Percentiles rank a stretch among this genome's conserved stretches.
Evolutionary conservation across 2,113 vertebrate genomes (phyloP).

Genomic region (Trematomus loennbergii): DNA sequence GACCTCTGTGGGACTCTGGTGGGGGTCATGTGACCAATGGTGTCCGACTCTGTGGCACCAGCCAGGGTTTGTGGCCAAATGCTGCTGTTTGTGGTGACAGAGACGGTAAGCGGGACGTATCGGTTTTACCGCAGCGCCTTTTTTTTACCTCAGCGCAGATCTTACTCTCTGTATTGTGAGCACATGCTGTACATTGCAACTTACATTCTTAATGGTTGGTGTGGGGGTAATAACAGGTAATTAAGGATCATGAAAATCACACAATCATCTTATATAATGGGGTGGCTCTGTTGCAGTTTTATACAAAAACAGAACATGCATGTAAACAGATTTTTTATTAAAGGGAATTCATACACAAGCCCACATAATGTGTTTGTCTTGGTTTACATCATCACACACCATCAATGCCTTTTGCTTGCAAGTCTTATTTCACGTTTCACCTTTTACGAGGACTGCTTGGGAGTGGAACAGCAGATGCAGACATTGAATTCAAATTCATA

Average conservation of each 20-base stretch:
- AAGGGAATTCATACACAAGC: slow-evolving; percentile 45
- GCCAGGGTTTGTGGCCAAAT: slow-evolving; percentile 71
- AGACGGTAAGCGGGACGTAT: slow-evolving; percentile 69
- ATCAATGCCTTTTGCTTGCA: slow-evolving; percentile 58
- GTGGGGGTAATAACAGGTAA: slow-evolving; percentile 32
- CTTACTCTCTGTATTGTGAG: slow-evolving; percentile 9
- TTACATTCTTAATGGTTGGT: slow-evolving; percentile 12
- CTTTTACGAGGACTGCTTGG: slow-evolving; percentile 70
- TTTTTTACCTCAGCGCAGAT: slow-evolving; percentile 50
- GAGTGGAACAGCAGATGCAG: slow-evolving; percentile 82
- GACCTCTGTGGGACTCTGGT: slow-evolving; percentile 65
- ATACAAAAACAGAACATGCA: slow-evolving; percentile 57
- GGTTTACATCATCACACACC: slow-evolving; percentile 68
- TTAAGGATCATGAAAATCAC: slow-evolving; percentile 37
- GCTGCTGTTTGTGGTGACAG: slow-evolving; percentile 70
- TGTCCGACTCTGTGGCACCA: slow-evolving; percentile 79
- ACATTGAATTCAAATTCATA: slow-evolving; percentile 81
- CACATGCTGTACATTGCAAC: background rate
- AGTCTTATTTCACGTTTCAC: slow-evolving; percentile 77
- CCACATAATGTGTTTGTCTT: slow-evolving; percentile 54
- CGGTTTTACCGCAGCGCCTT: slow-evolving; percentile 57
- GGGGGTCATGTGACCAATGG: slow-evolving; percentile 75
- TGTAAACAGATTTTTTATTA: slow-evolving; percentile 62
- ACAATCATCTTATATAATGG: slow-evolving; percentile 18
- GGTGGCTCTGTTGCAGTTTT: slow-evolving; percentile 40